These are phyloP conservation scores for Percopsis omiscomaycus DNA, from an alignment of 2,797 vertebrate species.

Conservation along the genomic window DNA sequence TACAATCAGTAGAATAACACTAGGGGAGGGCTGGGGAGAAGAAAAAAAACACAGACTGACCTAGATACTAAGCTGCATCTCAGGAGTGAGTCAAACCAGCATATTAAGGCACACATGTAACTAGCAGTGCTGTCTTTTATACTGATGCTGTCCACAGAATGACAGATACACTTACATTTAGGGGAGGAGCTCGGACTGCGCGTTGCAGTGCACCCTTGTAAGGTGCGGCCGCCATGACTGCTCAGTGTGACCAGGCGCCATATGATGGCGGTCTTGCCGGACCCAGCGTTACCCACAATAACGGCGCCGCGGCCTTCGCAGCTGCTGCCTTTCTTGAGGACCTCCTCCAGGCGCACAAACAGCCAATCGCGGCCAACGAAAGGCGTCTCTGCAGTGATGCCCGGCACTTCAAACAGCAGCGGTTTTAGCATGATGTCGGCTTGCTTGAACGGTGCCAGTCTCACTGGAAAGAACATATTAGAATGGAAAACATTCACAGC, in stretches of 20 bases:
- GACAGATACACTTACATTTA: constrained; percentile 77
- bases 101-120: no score
- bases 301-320: constrained; percentile 85
- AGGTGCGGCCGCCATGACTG: constrained; percentile 90
- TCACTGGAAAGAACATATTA: constrained; percentile 70
- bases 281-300: constrained; percentile 90
- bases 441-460: constrained; percentile 90
- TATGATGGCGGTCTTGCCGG: constrained; percentile 93
- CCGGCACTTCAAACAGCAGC: constrained; percentile 94
- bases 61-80: no score
- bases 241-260: constrained; percentile 94
- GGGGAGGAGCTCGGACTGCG: constrained; percentile 84
- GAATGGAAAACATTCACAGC: background rate
- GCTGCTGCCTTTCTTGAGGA: constrained; percentile 77
- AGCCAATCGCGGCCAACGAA: constrained; percentile 96
- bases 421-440: constrained; percentile 96
- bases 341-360: constrained; percentile 88
- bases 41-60: background rate
- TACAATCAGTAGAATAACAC: constrained; percentile 65
- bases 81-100: no score
- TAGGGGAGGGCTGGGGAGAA: constrained; percentile 56
- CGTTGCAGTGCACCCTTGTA: constrained; percentile 83
- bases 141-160: background rate
- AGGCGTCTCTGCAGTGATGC: constrained; percentile 87
- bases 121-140: background rate